These are phyloP conservation scores for Formica exsecta DNA, from an alignment of 1,140 invertebrate species.

Conservation along the genomic window DNA sequence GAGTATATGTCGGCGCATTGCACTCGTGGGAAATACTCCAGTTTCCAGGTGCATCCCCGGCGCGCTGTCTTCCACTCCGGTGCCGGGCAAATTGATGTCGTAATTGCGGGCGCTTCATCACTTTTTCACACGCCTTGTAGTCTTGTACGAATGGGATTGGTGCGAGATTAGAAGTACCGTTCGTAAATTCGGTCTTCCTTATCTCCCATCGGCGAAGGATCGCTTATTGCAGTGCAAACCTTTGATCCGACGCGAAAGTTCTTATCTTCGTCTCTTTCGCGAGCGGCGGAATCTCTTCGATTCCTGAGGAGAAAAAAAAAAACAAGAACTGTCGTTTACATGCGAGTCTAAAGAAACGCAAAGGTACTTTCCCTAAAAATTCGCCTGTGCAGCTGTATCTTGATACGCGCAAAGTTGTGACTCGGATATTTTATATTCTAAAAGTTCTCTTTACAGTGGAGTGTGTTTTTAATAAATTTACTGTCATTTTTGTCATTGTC, in stretches of 20 bases:
- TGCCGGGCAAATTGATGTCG: conserved; percentile 64
- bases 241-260: neutral
- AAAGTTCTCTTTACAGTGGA: neutral
- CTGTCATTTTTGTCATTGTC: neutral
- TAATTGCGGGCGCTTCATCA: conserved; percentile 73
- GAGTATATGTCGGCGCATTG: conserved; percentile 7
- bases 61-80: conserved; percentile 34
- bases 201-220: neutral
- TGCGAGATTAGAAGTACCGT: conserved; percentile 49
- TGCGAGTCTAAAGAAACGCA: neutral
- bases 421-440: neutral
- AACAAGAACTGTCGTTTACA: neutral
- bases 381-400: neutral
- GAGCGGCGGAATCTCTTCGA: neutral
- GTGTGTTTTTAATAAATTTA: conserved; percentile 2
- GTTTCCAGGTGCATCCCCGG: conserved; percentile 50
- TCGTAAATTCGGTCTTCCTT: conserved; percentile 31
- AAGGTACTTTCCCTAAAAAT: neutral
- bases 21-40: conserved; percentile 73
- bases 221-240: conserved; percentile 5
- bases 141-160: conserved; percentile 35
- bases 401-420: neutral
- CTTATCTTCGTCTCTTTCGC: neutral
- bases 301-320: neutral
- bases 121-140: conserved; percentile 68